Base-by-base conservation (phyloP, 92 coral and sea anemone genomes). In the Hydrozoanthus gracilis region DNA sequence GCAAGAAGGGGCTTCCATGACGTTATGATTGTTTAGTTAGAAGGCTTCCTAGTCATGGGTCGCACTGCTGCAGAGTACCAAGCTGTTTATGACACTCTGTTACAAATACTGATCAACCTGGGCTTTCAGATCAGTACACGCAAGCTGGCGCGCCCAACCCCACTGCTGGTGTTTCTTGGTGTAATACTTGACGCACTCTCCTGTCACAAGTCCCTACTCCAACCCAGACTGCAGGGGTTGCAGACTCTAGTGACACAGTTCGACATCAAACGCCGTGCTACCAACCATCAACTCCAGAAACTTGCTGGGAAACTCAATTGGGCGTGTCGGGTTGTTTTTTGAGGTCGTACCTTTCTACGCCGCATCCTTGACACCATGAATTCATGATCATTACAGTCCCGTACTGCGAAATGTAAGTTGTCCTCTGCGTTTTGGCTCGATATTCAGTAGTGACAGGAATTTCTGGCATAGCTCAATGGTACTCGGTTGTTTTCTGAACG, bases 321-420 rank as follows among this genome's bases (percentile, higher is more conserved):
- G 90, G 90, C 90, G 3, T 87, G 86, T 71, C 85, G 90, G 0
- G 86, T 66, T 27, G 87, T 88, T 15, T 82, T 67, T 82, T n/a
- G 91, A 83, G 90, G 90, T 3, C 71, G 79, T n/a, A 82, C 90
- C 1, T 88, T 88, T 10, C 52, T 88, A 47, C 47, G 91, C 7
- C 61, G 83, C 4, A 79, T 82, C 4, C 77, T 82, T 6, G 87
- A 88, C n/a, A 71, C 65, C 51, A 71, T 88, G 82, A 88, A 88
- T n/a, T n/a, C n/a, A n/a, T n/a, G n/a, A n/a, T n/a, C n/a, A n/a
- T n/a, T n/a, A n/a, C n/a, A n/a, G n/a, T n/a, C n/a, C n/a, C n/a
- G n/a, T n/a, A n/a, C n/a, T n/a, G n/a, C n/a, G n/a, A n/a, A n/a
- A n/a, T n/a, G n/a, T n/a, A n/a, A n/a, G n/a, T n/a, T n/a, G n/a